phyloP scores from a whole-genome alignment of 2,113 vertebrate genomes.

The Colinus virginianus region DNA sequence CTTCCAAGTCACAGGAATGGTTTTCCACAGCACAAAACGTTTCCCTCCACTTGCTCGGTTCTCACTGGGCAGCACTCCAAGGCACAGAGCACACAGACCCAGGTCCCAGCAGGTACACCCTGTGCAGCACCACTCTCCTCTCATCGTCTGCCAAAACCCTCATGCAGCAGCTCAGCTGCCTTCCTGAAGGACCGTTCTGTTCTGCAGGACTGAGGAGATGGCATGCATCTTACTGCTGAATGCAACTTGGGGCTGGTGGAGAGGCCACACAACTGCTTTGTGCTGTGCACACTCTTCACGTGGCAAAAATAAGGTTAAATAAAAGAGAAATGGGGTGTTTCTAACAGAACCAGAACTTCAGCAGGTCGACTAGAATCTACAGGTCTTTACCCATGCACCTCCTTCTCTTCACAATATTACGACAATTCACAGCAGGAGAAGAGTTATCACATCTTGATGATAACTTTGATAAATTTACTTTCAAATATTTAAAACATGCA shows the following conservation, averaged over 20 bases:
- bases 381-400: background rate
- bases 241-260: fast-evolving
- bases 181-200: background rate
- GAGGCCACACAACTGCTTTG: background rate
- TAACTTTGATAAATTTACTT: background rate
- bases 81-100: background rate
- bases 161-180: fast-evolving
- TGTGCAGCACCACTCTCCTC: background rate
- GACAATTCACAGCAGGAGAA: background rate
- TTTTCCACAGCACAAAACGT: background rate
- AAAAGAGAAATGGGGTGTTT: background rate
- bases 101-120: background rate
- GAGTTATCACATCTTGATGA: background rate
- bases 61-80: background rate
- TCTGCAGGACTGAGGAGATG: background rate
- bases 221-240: background rate
- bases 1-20: background rate
- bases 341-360: background rate
- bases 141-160: background rate
- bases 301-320: background rate
- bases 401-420: background rate
- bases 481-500: background rate
- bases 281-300: fast-evolving
- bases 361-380: background rate
- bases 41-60: background rate